Evolutionary conservation across 2,888 invertebrate species (phyloP).

Genomic region (Fragum whitleyi): DNA sequence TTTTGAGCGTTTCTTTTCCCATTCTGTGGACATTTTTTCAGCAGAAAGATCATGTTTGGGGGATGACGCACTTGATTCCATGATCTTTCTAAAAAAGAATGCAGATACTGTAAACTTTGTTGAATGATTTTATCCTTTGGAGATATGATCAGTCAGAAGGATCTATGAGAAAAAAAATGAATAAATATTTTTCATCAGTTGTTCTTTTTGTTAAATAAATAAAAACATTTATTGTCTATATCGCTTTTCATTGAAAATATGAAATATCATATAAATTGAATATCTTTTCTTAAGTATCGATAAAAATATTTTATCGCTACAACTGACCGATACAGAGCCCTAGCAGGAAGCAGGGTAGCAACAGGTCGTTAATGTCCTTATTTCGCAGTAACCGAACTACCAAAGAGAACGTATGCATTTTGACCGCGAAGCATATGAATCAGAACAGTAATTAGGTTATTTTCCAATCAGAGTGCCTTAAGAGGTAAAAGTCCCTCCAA

Average conservation of each 20-base stretch:
- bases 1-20: no score
- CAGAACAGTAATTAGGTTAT: no score
- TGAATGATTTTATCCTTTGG: background rate
- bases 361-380: no score
- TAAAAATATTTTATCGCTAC: background rate
- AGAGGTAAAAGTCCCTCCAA: no score
- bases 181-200: background rate
- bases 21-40: no score
- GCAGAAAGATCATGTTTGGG: no score
- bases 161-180: background rate
- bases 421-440: no score
- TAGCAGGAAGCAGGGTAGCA: background rate
- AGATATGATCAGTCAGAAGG: background rate
- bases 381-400: no score
- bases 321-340: background rate
- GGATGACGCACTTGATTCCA: no score
- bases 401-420: no score
- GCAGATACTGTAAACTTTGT: background rate
- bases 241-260: background rate
- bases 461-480: no score
- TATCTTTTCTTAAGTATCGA: background rate
- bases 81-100: no score
- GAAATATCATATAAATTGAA: background rate
- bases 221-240: background rate
- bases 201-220: background rate